Percentiles rank a stretch among this genome's conserved stretches.
Evolutionary conservation across 2,113 vertebrate genomes (phyloP).

Genomic region (Microtus oregoni): DNA sequence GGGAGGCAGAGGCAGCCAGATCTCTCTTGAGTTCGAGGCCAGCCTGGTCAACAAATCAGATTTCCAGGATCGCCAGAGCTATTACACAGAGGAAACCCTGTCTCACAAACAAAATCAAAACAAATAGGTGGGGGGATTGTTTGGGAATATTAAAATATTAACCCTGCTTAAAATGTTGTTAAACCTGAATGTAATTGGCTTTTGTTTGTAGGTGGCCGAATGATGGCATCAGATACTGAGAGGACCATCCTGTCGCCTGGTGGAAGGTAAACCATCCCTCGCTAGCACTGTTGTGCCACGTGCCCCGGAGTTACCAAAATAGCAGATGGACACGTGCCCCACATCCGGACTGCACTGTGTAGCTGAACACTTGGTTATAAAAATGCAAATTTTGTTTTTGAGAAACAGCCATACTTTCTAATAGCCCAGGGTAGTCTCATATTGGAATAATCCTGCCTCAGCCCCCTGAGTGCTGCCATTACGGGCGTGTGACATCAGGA

Average conservation of each 20-base stretch:
- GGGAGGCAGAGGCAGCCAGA: not conserved
- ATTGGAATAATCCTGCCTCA: not conserved
- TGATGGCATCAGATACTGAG: constrained; percentile 77
- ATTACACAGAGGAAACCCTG: not conserved
- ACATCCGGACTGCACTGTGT: not conserved
- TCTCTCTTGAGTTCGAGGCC: not conserved
- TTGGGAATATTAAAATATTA: not conserved
- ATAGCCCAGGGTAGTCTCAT: no score
- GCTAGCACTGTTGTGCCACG: rapidly evolving
- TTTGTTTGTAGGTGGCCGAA: constrained; percentile 79
- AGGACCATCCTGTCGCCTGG: constrained; percentile 77
- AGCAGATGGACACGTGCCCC: not conserved
- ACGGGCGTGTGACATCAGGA: not conserved
- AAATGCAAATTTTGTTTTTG: not conserved
- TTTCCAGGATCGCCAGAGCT: not conserved
- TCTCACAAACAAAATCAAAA: not conserved
- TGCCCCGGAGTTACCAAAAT: not conserved
- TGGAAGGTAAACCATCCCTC: constrained; percentile 82
- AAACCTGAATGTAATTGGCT: constrained; percentile 17
- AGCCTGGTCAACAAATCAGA: not conserved
- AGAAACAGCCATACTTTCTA: no score
- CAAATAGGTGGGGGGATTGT: not conserved
- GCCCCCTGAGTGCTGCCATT: not conserved
- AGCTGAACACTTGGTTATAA: not conserved
- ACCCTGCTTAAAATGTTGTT: not conserved